Evolutionary conservation across 2,888 invertebrate genomes (phyloP).

Genomic region (Lymantria dispar): DNA sequence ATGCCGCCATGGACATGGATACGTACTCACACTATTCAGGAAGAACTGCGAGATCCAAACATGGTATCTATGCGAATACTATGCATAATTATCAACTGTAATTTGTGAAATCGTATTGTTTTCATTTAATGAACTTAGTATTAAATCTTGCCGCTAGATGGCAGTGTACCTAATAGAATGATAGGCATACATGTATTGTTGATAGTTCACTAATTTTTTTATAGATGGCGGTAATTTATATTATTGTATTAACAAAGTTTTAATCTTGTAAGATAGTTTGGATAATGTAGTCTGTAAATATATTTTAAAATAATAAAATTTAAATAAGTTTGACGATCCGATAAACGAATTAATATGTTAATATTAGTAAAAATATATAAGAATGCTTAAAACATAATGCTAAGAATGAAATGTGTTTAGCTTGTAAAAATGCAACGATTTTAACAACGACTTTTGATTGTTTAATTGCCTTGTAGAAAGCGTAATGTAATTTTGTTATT

Average conservation of each 20-base stretch:
- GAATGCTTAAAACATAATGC: no score
- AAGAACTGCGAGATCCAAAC: slow-evolving; percentile 84
- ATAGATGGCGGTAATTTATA: slow-evolving; percentile 41
- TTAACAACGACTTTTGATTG: slow-evolving; percentile 3
- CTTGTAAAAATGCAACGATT: neutral
- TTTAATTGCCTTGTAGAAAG: slow-evolving; percentile 41
- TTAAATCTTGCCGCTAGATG: slow-evolving; percentile 4
- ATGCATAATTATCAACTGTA: slow-evolving; percentile 88
- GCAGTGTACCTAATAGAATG: slow-evolving; percentile 9
- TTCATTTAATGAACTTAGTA: neutral
- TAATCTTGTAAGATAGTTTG: slow-evolving; percentile 10
- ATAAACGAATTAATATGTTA: neutral
- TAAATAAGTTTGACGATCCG: slow-evolving; percentile 1
- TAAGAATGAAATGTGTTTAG: neutral
- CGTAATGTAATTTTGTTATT: slow-evolving; percentile 30
- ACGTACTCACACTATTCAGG: slow-evolving; percentile 91
- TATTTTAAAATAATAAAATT: neutral
- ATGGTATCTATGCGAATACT: slow-evolving; percentile 84
- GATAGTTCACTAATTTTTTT: neutral
- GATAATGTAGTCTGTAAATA: neutral
- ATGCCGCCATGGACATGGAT: slow-evolving; percentile 85
- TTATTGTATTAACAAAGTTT: slow-evolving; percentile 13
- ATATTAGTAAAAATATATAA: neutral
- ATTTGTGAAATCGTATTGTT: slow-evolving; percentile 9
- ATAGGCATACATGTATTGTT: neutral